Conservation (phyloP, 2,113 vertebrate genomes). For the Pangasianodon hypophthalmus region DNA sequence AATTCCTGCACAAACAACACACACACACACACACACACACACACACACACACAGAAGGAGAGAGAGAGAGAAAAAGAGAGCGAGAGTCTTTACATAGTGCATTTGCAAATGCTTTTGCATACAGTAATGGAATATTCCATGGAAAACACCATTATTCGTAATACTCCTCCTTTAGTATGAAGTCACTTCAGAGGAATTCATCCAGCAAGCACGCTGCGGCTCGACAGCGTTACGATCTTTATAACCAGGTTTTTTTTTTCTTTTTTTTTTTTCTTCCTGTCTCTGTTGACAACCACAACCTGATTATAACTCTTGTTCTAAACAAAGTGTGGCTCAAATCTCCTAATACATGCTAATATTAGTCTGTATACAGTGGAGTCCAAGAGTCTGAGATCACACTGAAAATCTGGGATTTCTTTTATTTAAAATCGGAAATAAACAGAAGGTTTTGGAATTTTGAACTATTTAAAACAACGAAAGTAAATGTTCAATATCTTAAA, state of each 20-base stretch:
- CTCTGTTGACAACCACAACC: neutral
- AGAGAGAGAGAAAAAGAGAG: neutral
- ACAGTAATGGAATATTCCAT: conserved; percentile 6
- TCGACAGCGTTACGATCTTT: neutral
- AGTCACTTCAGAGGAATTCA: neutral
- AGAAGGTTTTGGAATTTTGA: too few species aligned
- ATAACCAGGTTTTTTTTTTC: neutral
- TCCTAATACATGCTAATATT: neutral
- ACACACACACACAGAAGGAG: neutral
- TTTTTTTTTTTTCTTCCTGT: neutral
- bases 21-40: conserved; percentile 26
- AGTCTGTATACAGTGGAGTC: neutral
- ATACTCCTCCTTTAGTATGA: neutral
- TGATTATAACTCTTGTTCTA: neutral
- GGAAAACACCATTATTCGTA: neutral
- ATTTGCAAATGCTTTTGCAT: neutral
- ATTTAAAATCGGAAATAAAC: too few species aligned
- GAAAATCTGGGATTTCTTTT: too few species aligned
- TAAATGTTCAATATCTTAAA: too few species aligned
- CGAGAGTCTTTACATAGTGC: neutral
- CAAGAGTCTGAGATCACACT: too few species aligned
- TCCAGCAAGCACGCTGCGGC: neutral
- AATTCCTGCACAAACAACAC: conserved; percentile 47
- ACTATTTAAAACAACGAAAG: too few species aligned
- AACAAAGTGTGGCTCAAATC: neutral